Percentiles rank a stretch among this genome's conserved stretches.
Evolutionary conservation across 1,140 invertebrate genomes (phyloP).

Genomic region (Magallana gigas): DNA sequence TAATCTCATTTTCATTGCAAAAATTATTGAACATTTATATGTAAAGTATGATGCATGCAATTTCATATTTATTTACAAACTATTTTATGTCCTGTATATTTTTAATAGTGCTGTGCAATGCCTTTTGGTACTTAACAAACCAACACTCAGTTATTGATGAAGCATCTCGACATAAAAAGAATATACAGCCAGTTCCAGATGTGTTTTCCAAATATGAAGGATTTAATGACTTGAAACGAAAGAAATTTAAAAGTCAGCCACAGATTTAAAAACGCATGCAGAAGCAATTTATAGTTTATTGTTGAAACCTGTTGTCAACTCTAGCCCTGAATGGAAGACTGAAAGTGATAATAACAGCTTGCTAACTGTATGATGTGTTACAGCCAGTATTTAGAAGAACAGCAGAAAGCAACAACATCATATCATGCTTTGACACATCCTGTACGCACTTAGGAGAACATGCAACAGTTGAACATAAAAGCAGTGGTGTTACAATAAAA

Average conservation of each 20-base stretch:
- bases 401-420: background rate
- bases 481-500: background rate
- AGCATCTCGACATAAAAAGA: slow-evolving; percentile 23
- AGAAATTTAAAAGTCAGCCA: slow-evolving; percentile 44
- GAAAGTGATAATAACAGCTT: slow-evolving; percentile 4
- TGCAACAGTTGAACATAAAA: slow-evolving; percentile 45
- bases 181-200: slow-evolving; percentile 35
- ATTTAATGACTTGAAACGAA: slow-evolving; percentile 43
- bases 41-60: background rate
- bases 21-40: background rate
- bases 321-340: background rate
- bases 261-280: slow-evolving; percentile 29
- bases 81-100: background rate
- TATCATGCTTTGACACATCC: slow-evolving; percentile 25
- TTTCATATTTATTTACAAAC: background rate
- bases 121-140: slow-evolving; percentile 55
- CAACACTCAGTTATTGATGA: slow-evolving; percentile 50
- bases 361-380: slow-evolving; percentile 36
- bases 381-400: slow-evolving; percentile 33
- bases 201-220: slow-evolving; percentile 23
- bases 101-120: slow-evolving; percentile 50
- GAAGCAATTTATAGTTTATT: slow-evolving; percentile 42
- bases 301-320: slow-evolving; percentile 27
- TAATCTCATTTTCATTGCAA: background rate
- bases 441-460: slow-evolving; percentile 35